Base-by-base conservation (phyloP, 1,140 invertebrate species). In the Bicyclus anynana region DNA sequence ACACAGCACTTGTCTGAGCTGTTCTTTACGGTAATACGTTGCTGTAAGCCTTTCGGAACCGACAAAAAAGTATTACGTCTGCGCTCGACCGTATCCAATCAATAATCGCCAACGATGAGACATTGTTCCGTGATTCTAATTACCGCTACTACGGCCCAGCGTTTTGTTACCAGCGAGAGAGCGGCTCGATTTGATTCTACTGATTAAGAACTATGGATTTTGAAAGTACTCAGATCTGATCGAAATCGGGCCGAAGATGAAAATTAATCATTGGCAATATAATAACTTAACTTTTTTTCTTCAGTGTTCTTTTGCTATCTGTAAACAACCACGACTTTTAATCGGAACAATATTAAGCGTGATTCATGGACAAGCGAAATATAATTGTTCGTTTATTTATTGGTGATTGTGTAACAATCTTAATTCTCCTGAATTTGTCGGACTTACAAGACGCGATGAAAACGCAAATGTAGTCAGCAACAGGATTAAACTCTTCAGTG, bases 41-140 rank as follows among this genome's bases (percentile, higher is more conserved):
- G 10, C 10, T 33, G 7, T 12, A 1, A n/a, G 29, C 29, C 29
- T 33, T 33, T 33, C 29, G 29, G 2, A 7, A 10, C 17, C 13
- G 16, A 40, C 16, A 16, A 40, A 40, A 12, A 40, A 40, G 37
- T 40, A 13, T 13, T 0, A 5, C 14, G 37, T 40, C 37, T 40
- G 37, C 13, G 16, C 7, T 40, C 13, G 3, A 40, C 37, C 37
- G 37, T 78, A 75, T 76, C 76, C 57, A 75, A 76, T 72, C 73
- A 75, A 74, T 79, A 79, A 78, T 78, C 75, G 70, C 66, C 59
- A 74, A 72, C 67, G 69, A 78, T 67, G 68, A 61, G 70, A 77
- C 74, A 74, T 67, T 69, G 67, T 69, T 58, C 49, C 59, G 53
- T 67, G 70, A 79, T 83, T 77, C 72, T 80, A 80, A 80, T 79